These are phyloP conservation scores for Periparus ater DNA, from an alignment of 2,797 vertebrate genomes.

Conservation along the genomic window DNA sequence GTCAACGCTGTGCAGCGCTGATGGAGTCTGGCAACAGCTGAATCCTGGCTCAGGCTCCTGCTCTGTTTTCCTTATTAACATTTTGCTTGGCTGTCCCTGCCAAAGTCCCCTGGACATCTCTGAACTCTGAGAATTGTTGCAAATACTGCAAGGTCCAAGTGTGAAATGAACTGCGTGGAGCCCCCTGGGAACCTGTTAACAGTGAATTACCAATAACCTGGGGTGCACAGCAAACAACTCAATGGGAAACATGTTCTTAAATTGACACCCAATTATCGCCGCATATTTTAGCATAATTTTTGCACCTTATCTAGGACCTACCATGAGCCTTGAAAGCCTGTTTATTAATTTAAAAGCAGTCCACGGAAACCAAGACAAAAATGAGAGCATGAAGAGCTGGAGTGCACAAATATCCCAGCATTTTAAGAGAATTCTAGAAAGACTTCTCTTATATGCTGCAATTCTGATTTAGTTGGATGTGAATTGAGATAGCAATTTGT, in stretches of 20 bases:
- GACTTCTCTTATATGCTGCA: neutral
- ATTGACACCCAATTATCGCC: slow-evolving; percentile 32
- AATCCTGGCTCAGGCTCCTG: neutral
- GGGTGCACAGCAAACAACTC: neutral
- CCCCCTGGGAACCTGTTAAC: neutral
- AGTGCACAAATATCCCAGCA: neutral
- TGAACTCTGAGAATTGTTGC: neutral
- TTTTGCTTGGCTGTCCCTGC: slow-evolving; percentile 24
- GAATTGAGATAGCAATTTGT: neutral
- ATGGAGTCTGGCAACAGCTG: neutral
- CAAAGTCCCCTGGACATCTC: slow-evolving; percentile 7
- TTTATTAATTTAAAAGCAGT: neutral
- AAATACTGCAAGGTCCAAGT: neutral
- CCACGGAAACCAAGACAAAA: neutral
- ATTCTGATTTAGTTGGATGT: neutral
- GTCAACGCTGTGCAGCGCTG: neutral
- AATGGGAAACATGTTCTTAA: neutral
- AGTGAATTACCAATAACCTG: neutral
- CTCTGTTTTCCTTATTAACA: slow-evolving; percentile 6
- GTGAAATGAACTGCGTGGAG: neutral
- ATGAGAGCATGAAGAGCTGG: neutral
- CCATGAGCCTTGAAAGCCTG: neutral
- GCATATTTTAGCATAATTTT: slow-evolving; percentile 3
- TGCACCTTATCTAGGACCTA: neutral
- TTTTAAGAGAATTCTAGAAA: neutral